Conservation (phyloP, 1,140 invertebrate genomes). For the Monochamus saltuarius region DNA sequence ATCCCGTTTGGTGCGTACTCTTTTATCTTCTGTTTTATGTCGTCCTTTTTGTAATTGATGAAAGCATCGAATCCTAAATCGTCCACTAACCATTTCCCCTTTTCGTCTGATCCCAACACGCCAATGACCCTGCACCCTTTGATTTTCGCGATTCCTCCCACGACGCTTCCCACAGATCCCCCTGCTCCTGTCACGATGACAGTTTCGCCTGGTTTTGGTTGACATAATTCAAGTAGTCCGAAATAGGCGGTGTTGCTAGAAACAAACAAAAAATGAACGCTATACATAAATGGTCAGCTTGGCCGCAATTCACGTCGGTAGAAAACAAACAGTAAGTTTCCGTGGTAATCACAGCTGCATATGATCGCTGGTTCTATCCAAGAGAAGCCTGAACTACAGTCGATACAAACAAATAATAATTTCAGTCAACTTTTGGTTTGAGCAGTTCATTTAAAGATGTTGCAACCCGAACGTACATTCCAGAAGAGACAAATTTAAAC, state of each 20-base stretch:
- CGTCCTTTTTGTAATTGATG: slow-evolving; percentile 69
- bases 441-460: no score
- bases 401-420: no score
- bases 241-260: slow-evolving; percentile 66
- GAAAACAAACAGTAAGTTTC: slow-evolving; percentile 65
- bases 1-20: slow-evolving; percentile 65
- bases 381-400: slow-evolving; percentile 70
- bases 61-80: slow-evolving; percentile 67
- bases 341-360: slow-evolving; percentile 52
- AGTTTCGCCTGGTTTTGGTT: slow-evolving; percentile 68
- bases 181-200: slow-evolving; percentile 67
- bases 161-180: slow-evolving; percentile 69
- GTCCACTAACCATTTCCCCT: slow-evolving; percentile 65
- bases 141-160: slow-evolving; percentile 74
- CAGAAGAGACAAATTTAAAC: no score
- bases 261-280: slow-evolving; percentile 55
- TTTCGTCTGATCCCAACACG: slow-evolving; percentile 68
- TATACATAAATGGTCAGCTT: slow-evolving; percentile 69
- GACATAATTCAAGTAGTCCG: slow-evolving; percentile 66
- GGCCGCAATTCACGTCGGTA: slow-evolving; percentile 67
- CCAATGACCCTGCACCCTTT: slow-evolving; percentile 67
- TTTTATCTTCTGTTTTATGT: slow-evolving; percentile 58
- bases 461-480: no score
- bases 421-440: no score
- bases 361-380: slow-evolving; percentile 51